A percentile compares a stretch with the other conserved stretches of the same genome.
These are phyloP conservation scores for Gambusia affinis DNA, from an alignment of 2,113 vertebrate genomes.

Conservation along the genomic window DNA sequence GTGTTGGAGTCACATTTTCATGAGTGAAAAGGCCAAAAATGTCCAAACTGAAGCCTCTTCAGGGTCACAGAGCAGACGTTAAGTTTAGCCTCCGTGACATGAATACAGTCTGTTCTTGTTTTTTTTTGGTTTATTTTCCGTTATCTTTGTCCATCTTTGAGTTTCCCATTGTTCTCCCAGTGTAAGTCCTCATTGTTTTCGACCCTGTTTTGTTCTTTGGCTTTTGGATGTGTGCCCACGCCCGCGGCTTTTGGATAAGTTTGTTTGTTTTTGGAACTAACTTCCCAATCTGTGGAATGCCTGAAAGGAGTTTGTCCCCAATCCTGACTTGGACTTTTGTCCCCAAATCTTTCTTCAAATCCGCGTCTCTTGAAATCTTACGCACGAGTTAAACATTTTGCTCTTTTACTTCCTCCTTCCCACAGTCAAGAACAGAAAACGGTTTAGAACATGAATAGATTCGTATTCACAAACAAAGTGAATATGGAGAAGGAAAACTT, in stretches of 20 bases:
- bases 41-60: neutral
- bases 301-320: neutral
- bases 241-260: neutral
- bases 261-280: neutral
- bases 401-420: neutral
- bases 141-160: neutral
- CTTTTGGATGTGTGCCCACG: neutral
- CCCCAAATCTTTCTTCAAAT: neutral
- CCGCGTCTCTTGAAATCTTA: neutral
- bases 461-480: neutral
- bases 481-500: neutral
- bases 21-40: neutral
- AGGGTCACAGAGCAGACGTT: neutral
- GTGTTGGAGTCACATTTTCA: neutral
- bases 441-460: neutral
- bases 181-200: constrained; percentile 1
- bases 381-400: neutral
- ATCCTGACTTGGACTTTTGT: neutral
- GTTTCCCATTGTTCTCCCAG: constrained; percentile 1
- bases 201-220: neutral
- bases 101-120: neutral
- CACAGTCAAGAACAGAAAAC: neutral
- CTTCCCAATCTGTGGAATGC: neutral
- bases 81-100: neutral
- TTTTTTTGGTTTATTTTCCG: neutral